phyloP scores from a whole-genome alignment of 2,888 invertebrate species.

The Phyllotreta cruciferae region DNA sequence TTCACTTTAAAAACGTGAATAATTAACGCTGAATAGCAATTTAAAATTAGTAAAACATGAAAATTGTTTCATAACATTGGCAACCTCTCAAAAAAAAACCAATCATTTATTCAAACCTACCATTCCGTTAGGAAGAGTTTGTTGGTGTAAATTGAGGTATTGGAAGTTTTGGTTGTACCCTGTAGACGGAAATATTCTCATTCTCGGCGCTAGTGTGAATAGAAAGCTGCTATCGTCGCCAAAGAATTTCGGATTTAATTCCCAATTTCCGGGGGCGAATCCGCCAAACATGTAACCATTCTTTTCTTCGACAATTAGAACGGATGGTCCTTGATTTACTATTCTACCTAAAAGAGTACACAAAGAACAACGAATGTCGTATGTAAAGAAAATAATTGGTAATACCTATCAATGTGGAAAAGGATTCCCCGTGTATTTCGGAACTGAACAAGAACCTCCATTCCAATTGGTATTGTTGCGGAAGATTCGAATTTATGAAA shows the following conservation, averaged over 20 bases:
- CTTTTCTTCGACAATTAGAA: constrained; percentile 83
- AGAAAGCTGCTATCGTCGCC: constrained; percentile 82
- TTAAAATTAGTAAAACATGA: too few relatives aligned
- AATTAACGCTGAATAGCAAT: too few relatives aligned
- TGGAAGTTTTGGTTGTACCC: constrained; percentile 90
- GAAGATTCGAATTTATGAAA: constrained; percentile 81
- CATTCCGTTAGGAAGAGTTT: constrained; percentile 93
- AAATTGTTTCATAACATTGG: neutral
- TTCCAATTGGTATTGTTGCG: constrained; percentile 74
- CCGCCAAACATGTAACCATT: constrained; percentile 89
- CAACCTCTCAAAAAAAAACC: constrained; percentile 1
- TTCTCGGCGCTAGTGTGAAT: constrained; percentile 82
- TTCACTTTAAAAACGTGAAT: too few relatives aligned
- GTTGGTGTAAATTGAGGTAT: constrained; percentile 90
- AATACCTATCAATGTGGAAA: constrained; percentile 77
- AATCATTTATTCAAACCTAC: constrained; percentile 59
- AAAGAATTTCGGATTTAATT: constrained; percentile 75
- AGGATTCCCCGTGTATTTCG: constrained; percentile 88
- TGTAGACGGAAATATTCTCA: constrained; percentile 79
- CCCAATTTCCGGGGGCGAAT: constrained; percentile 83
- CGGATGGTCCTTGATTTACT: constrained; percentile 79
- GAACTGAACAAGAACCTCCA: constrained; percentile 91
- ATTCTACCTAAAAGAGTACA: constrained; percentile 67
- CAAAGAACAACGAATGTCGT: neutral
- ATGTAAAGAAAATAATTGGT: neutral